Evolutionary conservation across 2,888 invertebrate genomes (phyloP).

Genomic region (Acanthosoma haemorrhoidale): DNA sequence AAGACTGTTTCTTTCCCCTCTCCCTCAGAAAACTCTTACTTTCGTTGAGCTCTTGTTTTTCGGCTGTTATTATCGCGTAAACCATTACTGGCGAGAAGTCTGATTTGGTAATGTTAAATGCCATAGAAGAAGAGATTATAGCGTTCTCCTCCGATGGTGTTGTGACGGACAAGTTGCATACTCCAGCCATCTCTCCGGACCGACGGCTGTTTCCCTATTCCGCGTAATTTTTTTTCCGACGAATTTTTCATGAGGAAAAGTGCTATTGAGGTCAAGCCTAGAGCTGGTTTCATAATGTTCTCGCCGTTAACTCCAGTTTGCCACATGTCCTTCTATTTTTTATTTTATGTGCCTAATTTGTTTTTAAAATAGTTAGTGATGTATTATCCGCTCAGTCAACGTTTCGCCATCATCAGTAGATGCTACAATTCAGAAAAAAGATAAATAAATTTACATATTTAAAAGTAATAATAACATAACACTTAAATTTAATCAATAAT

Average conservation of each 20-base stretch:
- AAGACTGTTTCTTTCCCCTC: not conserved
- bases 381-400: no score
- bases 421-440: no score
- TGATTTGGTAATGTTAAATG: not conserved
- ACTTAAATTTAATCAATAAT: no score
- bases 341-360: no score
- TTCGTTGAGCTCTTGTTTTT: not conserved
- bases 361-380: no score
- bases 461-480: no score
- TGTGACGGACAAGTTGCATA: not conserved
- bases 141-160: not conserved
- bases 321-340: no score
- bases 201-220: not conserved
- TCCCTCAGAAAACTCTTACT: not conserved
- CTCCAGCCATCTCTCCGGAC: no score
- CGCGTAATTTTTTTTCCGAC: not conserved
- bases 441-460: no score
- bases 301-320: no score
- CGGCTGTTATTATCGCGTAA: not conserved
- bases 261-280: conserved; percentile 1
- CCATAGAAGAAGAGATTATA: not conserved
- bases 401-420: no score
- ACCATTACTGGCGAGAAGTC: not conserved
- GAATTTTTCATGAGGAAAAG: not conserved
- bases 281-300: conserved; percentile 1